These are phyloP conservation scores for Erebia ligea DNA, from an alignment of 2,888 invertebrate genomes.

Conservation along the genomic window DNA sequence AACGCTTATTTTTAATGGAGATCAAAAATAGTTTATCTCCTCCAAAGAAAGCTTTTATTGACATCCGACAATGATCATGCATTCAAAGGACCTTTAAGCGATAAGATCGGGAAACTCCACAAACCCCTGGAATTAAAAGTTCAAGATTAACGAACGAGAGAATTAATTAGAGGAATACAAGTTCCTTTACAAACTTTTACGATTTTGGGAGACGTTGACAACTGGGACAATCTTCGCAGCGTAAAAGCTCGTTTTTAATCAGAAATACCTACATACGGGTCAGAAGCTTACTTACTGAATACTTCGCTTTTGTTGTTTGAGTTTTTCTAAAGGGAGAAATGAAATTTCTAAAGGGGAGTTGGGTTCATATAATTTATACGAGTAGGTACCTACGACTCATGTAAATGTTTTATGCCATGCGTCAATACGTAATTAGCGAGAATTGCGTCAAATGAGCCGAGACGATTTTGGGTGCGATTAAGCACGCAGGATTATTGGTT, in stretches of 20 bases:
- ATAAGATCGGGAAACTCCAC: slow-evolving; percentile 24
- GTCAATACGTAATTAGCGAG: background rate
- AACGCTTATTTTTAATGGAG: slow-evolving; percentile 6
- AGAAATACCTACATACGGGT: slow-evolving; percentile 27
- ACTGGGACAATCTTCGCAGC: slow-evolving; percentile 32
- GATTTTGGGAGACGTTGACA: slow-evolving; percentile 60
- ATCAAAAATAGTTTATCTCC: background rate
- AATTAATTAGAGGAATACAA: slow-evolving; percentile 68
- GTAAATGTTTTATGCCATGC: background rate
- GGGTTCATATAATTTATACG: background rate
- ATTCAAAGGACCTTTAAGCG: slow-evolving; percentile 9
- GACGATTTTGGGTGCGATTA: background rate
- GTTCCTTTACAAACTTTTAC: slow-evolving; percentile 50
- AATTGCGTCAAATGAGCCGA: background rate
- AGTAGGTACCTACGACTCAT: background rate
- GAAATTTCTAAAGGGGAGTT: background rate
- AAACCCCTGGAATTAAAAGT: slow-evolving; percentile 51
- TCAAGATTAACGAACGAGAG: slow-evolving; percentile 52
- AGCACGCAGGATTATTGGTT: background rate
- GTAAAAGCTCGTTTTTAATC: slow-evolving; percentile 36
- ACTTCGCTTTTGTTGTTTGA: slow-evolving; percentile 12
- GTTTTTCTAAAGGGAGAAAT: too few relatives aligned
- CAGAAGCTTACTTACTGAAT: background rate
- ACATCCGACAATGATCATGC: background rate
- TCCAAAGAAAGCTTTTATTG: background rate